Conservation (phyloP, 2,113 vertebrate species). For the Callopanchax toddi region DNA sequence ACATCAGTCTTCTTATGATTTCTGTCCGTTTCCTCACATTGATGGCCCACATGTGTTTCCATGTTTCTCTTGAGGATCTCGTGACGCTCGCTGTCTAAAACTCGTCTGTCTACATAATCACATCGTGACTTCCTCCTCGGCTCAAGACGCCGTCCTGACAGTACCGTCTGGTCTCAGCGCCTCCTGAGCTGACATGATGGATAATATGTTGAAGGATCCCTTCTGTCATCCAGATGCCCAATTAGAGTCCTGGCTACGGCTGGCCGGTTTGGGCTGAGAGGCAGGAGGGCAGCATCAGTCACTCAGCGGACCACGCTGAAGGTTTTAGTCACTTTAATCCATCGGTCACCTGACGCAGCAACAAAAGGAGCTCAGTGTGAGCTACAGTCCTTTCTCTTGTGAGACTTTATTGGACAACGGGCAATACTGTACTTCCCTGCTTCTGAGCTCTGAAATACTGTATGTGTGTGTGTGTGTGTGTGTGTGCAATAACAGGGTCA, state of each 20-base stretch:
- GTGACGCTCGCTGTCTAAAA: constrained; percentile 2
- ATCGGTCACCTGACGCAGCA: constrained; percentile 35
- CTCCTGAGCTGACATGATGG: constrained; percentile 48
- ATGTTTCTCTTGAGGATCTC: too few species aligned
- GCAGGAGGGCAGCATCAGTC: constrained; percentile 53
- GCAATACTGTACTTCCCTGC: too few species aligned
- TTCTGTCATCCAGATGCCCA: constrained; percentile 63
- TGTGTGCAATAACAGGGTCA: neutral
- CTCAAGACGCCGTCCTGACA: constrained; percentile 20
- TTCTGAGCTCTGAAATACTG: neutral
- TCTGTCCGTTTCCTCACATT: too few species aligned
- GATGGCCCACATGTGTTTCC: too few species aligned
- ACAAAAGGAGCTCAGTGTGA: constrained; percentile 11
- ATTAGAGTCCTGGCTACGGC: constrained; percentile 48
- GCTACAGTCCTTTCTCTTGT: neutral
- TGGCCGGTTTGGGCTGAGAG: constrained; percentile 36
- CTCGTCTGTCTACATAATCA: constrained; percentile 8
- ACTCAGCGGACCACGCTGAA: constrained; percentile 44
- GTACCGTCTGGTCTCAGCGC: constrained; percentile 24
- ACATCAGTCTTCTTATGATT: too few species aligned
- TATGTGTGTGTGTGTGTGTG: too few species aligned
- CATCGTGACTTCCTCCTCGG: constrained; percentile 5
- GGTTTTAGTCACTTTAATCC: constrained; percentile 22
- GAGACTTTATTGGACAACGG: too few species aligned
- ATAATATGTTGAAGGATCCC: constrained; percentile 41